phyloP scores from a whole-genome alignment of 2,113 vertebrate species.

The Tapirus terrestris region DNA sequence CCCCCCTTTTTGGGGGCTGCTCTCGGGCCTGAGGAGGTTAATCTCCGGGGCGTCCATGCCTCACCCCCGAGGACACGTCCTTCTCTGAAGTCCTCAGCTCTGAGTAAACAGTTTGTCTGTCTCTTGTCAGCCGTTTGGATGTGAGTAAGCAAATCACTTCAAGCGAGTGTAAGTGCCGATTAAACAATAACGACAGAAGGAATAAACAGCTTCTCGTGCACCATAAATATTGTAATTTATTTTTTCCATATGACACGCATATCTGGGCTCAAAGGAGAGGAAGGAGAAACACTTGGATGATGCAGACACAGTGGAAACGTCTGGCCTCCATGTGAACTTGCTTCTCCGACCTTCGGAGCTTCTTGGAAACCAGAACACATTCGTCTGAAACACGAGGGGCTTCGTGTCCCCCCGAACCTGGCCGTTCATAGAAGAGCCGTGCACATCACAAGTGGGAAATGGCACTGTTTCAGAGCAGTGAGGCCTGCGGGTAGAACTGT shows the following conservation, averaged over 20 bases:
- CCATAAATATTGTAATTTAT: accelerated
- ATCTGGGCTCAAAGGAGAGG: neutral
- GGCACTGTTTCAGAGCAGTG: accelerated
- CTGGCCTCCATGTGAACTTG: neutral
- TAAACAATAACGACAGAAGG: accelerated
- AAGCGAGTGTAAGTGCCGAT: neutral
- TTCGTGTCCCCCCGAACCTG: accelerated
- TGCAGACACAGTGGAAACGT: neutral
- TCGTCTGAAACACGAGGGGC: neutral
- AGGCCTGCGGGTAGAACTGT: neutral
- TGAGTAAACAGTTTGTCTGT: neutral
- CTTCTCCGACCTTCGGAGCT: neutral
- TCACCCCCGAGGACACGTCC: accelerated
- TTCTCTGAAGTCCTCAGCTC: neutral
- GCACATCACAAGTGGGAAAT: accelerated
- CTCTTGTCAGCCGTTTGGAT: neutral
- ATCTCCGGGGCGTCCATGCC: neutral
- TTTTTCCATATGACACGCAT: neutral
- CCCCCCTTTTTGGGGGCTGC: neutral
- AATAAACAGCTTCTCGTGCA: accelerated
- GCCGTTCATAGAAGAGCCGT: accelerated
- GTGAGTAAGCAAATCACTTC: neutral
- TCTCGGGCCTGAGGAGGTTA: neutral
- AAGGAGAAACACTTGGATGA: neutral
- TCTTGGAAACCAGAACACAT: neutral